Percentiles rank a stretch among this genome's conserved stretches.
These are phyloP conservation scores for Copidosoma floridanum DNA, from an alignment of 1,140 invertebrate species.

Conservation along the genomic window DNA sequence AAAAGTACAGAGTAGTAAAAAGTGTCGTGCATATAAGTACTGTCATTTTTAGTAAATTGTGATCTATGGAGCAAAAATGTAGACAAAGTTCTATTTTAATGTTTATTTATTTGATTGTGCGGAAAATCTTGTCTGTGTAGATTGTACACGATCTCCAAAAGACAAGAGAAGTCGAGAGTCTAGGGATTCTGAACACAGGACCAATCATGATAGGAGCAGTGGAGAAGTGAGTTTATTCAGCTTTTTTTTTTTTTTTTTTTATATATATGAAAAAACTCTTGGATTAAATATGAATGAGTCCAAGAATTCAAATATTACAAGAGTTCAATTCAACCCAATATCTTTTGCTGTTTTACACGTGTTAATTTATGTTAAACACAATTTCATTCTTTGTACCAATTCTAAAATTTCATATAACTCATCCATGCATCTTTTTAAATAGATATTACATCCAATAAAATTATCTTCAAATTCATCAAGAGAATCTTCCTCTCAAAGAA, in stretches of 20 bases:
- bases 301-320: no score
- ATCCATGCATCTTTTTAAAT: constrained; percentile 28
- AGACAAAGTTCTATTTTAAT: background rate
- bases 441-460: constrained; percentile 65
- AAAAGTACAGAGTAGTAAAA: no score
- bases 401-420: no score
- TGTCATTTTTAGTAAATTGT: constrained; percentile 33
- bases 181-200: constrained; percentile 77
- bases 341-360: no score
- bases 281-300: constrained; percentile 21
- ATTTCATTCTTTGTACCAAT: no score
- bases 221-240: constrained; percentile 61
- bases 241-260: constrained; percentile 5
- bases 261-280: constrained; percentile 10
- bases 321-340: no score
- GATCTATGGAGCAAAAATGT: no score
- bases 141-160: constrained; percentile 77
- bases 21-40: no score
- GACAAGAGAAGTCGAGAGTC: constrained; percentile 76
- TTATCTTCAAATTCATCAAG: constrained; percentile 62
- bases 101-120: no score
- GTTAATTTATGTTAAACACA: no score
- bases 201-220: constrained; percentile 81
- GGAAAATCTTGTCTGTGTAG: constrained; percentile 50
- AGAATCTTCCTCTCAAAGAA: constrained; percentile 61